A percentile compares a stretch with the other conserved stretches of the same genome.
phyloP scores from a whole-genome alignment of 2,797 vertebrate genomes.

The Micrastur ruficollis region DNA sequence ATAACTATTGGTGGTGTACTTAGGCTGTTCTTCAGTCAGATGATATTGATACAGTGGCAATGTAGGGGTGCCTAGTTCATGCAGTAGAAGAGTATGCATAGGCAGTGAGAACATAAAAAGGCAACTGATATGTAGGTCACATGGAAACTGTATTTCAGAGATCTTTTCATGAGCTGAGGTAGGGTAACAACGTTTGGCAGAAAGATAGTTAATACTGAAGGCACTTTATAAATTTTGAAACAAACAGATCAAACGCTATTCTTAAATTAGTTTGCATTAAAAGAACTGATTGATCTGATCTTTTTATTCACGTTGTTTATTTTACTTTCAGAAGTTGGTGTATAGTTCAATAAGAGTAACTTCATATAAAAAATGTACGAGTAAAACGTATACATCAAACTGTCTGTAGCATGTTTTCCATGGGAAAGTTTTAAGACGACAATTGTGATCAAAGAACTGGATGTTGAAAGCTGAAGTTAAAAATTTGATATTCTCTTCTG shows the following conservation, averaged over 20 bases:
- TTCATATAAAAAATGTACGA: neutral
- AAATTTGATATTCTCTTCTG: neutral
- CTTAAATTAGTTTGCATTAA: neutral
- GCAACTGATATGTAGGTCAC: neutral
- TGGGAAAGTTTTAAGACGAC: neutral
- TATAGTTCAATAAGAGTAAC: neutral
- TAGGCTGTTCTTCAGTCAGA: neutral
- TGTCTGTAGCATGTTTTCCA: neutral
- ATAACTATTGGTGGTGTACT: neutral
- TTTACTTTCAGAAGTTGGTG: neutral
- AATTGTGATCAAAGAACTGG: slow-evolving; percentile 17
- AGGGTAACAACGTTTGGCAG: neutral
- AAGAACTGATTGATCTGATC: neutral
- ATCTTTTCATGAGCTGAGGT: neutral
- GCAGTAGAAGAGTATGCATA: neutral
- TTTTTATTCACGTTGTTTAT: neutral
- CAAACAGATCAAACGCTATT: neutral
- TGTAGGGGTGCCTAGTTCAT: neutral
- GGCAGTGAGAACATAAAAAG: neutral
- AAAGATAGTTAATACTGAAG: neutral
- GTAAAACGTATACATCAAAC: neutral
- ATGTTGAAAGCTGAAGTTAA: neutral
- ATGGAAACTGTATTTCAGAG: neutral
- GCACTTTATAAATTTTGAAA: neutral
- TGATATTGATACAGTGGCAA: neutral